phyloP scores from a whole-genome alignment of 2,797 vertebrate species.

The Falco peregrinus region DNA sequence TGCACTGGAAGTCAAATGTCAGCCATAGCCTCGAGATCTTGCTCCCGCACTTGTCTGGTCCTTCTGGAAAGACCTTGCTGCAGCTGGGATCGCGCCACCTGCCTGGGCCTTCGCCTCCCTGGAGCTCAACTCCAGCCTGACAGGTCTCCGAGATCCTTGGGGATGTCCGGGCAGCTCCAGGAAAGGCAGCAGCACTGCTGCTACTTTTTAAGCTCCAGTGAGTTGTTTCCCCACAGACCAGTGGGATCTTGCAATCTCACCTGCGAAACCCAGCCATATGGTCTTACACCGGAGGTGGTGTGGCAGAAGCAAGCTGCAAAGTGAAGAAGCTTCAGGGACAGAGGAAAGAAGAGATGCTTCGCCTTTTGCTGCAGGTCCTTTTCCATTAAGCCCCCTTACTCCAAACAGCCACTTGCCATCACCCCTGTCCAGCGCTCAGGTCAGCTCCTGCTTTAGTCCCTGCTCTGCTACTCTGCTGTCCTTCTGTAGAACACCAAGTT shows the following conservation, averaged over 20 bases:
- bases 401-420: neutral
- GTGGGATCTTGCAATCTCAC: neutral
- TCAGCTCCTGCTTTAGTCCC: neutral
- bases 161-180: neutral
- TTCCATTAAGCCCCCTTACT: neutral
- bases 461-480: neutral
- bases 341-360: neutral
- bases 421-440: neutral
- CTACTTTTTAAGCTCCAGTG: neutral
- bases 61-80: neutral
- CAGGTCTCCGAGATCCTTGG: neutral
- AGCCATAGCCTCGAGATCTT: neutral
- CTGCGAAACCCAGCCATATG: neutral
- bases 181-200: neutral
- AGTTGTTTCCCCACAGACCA: neutral
- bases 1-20: neutral
- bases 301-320: neutral
- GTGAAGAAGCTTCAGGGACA: neutral
- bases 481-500: neutral
- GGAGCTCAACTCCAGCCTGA: neutral
- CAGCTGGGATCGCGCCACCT: rapidly evolving
- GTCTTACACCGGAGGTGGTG: neutral
- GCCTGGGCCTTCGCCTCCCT: neutral
- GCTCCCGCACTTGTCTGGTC: neutral
- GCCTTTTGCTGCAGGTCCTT: neutral